Evolutionary conservation across 2,797 vertebrate genomes (phyloP), one percentile per base, ranked within the genome.

Genomic region (Ctenopoma multispine): DNA sequence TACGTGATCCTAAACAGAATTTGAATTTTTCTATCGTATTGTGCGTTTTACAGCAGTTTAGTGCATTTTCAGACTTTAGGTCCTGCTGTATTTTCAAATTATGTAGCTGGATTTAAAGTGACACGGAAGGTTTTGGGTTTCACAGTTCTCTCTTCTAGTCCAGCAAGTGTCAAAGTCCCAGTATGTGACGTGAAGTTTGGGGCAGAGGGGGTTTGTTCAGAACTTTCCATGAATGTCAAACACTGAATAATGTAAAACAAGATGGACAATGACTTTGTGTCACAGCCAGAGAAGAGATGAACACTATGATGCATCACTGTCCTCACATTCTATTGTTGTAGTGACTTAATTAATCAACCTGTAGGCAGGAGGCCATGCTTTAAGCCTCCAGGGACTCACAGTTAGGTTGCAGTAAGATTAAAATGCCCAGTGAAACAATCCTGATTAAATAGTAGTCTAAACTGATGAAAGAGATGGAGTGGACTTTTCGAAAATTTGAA

Each of bases 291-390:
- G 49, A 66, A 5, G 44, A 60, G 72, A 69, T 77, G 71, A 86
- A 65, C 63, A 54, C 41, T 4, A 10, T 21, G 21, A 81, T 84
- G 48, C 23, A 85, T 87, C 85, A 77, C 61, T 74, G 71, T 70
- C 75, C 46, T 50, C 54, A 53, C 56, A 11, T 60, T 66, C 66
- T 58, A 2, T 79, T 75, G 77, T 83, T 63, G 40, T 21, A 27
- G 41, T 18, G 49, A 74, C 49, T 84, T 76, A 66, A 87, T 84
- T 76, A 72, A 87, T 85, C 66, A 84, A 72, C 62, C 61, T 64
- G 68, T 46, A 51, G 80, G 51, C 60, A 56, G 36, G 49, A 68
- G 46, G 67, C 54, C 3, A 0, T 15, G 50, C 41, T 76, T 64
- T 63, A 64, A 75, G 27, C 43, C 72, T 55, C 38, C 0, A 17